Evolutionary conservation across 2,113 vertebrate species (phyloP).

Genomic region (Caretta caretta): DNA sequence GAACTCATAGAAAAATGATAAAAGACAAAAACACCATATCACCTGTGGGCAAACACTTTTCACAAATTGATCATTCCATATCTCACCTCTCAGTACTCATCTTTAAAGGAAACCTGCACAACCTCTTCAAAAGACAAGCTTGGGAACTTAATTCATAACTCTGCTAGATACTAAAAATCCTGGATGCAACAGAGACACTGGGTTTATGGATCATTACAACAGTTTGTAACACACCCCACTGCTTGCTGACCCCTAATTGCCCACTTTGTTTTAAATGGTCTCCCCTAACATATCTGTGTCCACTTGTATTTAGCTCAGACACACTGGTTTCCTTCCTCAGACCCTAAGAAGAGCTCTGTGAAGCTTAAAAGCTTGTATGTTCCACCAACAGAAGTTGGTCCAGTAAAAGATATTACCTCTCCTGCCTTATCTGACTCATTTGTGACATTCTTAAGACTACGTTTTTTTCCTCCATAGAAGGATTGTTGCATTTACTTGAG

Average conservation of each 20-base stretch:
- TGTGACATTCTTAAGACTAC: not conserved
- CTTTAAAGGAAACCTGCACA: not conserved
- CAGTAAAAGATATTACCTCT: not conserved
- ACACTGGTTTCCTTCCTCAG: not conserved
- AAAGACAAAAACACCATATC: not conserved
- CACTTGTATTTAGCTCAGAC: not conserved
- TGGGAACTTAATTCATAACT: not conserved
- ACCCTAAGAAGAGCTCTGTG: not conserved
- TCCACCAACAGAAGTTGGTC: not conserved
- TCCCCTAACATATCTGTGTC: not conserved
- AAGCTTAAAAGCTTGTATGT: not conserved
- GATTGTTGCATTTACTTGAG: not conserved
- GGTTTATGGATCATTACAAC: not conserved
- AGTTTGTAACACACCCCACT: not conserved
- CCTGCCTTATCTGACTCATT: not conserved
- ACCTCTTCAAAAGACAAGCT: not conserved
- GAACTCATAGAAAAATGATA: not conserved
- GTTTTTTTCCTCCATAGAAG: not conserved
- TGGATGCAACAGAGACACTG: not conserved
- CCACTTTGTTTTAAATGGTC: not conserved
- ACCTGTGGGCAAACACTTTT: not conserved
- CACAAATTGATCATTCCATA: not conserved
- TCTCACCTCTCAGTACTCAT: not conserved
- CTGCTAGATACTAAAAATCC: not conserved
- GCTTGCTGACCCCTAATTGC: not conserved